phyloP scores from a whole-genome alignment of 1,140 invertebrate genomes.

The Meloidogyne floridensis region DNA sequence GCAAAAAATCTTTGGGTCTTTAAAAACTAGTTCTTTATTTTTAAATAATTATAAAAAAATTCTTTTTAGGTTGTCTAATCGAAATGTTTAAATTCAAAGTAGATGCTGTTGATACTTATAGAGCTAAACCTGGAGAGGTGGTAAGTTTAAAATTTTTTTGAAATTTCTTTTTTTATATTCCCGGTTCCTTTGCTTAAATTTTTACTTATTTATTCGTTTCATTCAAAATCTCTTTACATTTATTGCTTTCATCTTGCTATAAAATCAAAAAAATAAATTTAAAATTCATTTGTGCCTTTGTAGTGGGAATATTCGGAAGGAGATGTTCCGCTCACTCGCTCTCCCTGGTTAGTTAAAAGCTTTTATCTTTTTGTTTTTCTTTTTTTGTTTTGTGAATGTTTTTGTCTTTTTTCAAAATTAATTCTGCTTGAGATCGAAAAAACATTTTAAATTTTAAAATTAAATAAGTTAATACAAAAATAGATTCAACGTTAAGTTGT shows the following conservation, averaged over 20 bases:
- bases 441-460: no score
- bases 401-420: conserved; percentile 7
- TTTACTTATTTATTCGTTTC: neutral
- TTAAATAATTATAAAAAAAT: neutral
- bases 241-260: conserved; percentile 12
- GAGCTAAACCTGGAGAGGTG: conserved; percentile 56
- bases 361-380: neutral
- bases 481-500: no score
- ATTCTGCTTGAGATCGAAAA: neutral
- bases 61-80: conserved; percentile 48
- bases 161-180: neutral
- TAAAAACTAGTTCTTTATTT: no score
- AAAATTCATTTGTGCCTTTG: conserved; percentile 35
- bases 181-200: conserved; percentile 13
- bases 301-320: conserved; percentile 41
- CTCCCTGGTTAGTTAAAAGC: conserved; percentile 41
- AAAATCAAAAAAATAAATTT: neutral
- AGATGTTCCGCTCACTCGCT: conserved; percentile 40
- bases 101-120: conserved; percentile 64
- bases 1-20: no score
- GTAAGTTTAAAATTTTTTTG: conserved; percentile 17
- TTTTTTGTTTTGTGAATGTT: conserved; percentile 20
- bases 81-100: conserved; percentile 66
- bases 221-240: neutral
- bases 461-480: no score